Evolutionary conservation across 2,113 vertebrate genomes (phyloP).

Genomic region (Triplophysa dalaica): DNA sequence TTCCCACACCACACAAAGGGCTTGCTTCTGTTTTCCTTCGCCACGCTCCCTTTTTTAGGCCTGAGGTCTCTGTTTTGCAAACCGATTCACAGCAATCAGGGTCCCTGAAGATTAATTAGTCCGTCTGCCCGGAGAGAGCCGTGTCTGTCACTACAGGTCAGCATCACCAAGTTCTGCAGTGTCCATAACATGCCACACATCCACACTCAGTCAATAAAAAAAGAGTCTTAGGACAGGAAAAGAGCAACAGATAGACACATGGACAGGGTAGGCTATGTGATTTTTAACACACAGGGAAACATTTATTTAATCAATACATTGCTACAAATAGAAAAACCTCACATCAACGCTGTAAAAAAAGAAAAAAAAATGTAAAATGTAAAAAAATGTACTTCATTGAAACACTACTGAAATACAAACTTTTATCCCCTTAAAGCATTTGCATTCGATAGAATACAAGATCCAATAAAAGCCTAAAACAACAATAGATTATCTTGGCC

Average conservation of each 20-base stretch:
- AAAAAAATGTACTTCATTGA: no score
- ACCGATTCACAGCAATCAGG: slow-evolving; percentile 63
- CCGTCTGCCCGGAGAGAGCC: slow-evolving; percentile 40
- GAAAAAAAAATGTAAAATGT: no score
- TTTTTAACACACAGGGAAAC: no score
- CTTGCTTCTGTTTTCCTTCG: slow-evolving; percentile 44
- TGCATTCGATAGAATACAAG: no score
- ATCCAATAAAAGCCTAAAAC: no score
- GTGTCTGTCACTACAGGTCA: slow-evolving; percentile 56
- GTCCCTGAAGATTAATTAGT: slow-evolving; percentile 64
- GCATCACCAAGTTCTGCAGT: slow-evolving; percentile 7
- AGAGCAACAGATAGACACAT: not conserved
- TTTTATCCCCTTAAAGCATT: no score
- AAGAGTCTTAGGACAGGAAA: not conserved
- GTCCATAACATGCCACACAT: slow-evolving; percentile 20
- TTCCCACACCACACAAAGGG: slow-evolving; percentile 45
- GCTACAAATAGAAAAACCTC: no score
- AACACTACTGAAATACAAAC: no score
- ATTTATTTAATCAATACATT: no score
- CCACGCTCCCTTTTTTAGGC: slow-evolving; percentile 47
- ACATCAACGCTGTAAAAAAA: no score
- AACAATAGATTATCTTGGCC: no score
- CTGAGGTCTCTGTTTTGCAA: slow-evolving; percentile 62
- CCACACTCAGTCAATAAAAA: slow-evolving; percentile 15
- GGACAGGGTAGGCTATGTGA: no score